Evolutionary conservation across 2,888 invertebrate species (phyloP).

Genomic region (Plebejus argus): DNA sequence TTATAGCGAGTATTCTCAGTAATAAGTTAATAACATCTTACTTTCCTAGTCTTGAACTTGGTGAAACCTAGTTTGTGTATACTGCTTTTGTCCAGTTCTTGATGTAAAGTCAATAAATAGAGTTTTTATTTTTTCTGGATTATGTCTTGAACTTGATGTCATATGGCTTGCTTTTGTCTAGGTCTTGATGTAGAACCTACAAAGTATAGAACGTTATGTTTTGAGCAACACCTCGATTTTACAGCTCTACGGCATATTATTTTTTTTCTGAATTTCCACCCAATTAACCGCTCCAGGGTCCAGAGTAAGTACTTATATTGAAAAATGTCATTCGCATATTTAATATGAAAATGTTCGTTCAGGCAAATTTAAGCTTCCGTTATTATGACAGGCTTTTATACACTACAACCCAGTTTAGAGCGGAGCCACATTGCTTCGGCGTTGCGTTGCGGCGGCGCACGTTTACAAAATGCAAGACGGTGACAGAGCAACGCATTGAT

Average conservation of each 20-base stretch:
- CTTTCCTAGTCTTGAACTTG: not conserved
- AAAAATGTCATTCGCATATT: not conserved
- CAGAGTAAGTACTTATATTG: not conserved
- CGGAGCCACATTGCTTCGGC: not conserved
- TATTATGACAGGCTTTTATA: slow-evolving; percentile 1
- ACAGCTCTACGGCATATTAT: too few species aligned
- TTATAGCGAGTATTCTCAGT: not conserved
- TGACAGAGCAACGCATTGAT: too few species aligned
- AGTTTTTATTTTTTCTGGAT: too few species aligned
- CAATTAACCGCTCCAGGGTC: not conserved
- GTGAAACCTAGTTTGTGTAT: not conserved
- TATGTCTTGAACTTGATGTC: too few species aligned
- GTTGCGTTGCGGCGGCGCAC: too few species aligned
- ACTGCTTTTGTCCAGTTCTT: not conserved
- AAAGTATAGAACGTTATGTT: too few species aligned
- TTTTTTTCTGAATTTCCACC: not conserved
- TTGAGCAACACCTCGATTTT: too few species aligned
- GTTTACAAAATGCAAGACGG: too few species aligned
- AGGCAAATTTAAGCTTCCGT: not conserved
- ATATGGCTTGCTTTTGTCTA: too few species aligned
- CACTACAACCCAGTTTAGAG: not conserved
- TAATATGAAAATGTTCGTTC: not conserved
- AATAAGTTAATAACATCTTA: not conserved
- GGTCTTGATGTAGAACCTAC: too few species aligned
- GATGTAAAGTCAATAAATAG: too few species aligned